These are phyloP conservation scores for Caenorhabditis tropicalis DNA, from an alignment of 1,140 invertebrate species.

Conservation along the genomic window DNA sequence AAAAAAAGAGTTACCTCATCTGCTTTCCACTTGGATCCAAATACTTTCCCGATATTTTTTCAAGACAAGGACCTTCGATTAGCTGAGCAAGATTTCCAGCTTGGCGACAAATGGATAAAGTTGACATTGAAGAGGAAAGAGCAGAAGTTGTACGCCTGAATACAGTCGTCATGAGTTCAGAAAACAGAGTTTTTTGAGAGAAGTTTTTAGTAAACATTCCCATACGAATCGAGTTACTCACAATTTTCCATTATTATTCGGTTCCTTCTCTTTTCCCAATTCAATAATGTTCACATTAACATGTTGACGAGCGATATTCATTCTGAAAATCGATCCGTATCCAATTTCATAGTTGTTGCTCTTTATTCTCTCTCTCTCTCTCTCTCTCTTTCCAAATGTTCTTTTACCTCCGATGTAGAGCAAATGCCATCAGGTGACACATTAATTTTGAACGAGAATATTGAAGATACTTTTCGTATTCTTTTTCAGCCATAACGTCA, in stretches of 20 bases:
- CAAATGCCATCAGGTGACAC: constrained; percentile 57
- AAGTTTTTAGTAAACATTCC: no score
- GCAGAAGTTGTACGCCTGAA: constrained; percentile 51
- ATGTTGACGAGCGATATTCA: constrained; percentile 39
- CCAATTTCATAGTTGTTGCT: no score
- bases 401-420: constrained; percentile 56
- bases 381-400: background rate
- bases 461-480: constrained; percentile 61
- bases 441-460: constrained; percentile 58
- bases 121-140: constrained; percentile 54
- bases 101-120: constrained; percentile 52
- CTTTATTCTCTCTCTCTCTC: constrained; percentile 2
- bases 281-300: constrained; percentile 57
- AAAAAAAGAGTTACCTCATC: constrained; percentile 33
- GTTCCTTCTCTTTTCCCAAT: constrained; percentile 57
- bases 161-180: background rate
- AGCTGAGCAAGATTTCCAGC: constrained; percentile 50
- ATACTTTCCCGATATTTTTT: constrained; percentile 57
- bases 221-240: background rate
- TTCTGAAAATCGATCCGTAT: constrained; percentile 47
- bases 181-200: no score
- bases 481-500: constrained; percentile 55
- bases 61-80: constrained; percentile 49
- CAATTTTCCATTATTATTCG: constrained; percentile 55
- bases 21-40: constrained; percentile 57